phyloP scores from a whole-genome alignment of 2,113 vertebrate species.

The Percopsis transmontana region DNA sequence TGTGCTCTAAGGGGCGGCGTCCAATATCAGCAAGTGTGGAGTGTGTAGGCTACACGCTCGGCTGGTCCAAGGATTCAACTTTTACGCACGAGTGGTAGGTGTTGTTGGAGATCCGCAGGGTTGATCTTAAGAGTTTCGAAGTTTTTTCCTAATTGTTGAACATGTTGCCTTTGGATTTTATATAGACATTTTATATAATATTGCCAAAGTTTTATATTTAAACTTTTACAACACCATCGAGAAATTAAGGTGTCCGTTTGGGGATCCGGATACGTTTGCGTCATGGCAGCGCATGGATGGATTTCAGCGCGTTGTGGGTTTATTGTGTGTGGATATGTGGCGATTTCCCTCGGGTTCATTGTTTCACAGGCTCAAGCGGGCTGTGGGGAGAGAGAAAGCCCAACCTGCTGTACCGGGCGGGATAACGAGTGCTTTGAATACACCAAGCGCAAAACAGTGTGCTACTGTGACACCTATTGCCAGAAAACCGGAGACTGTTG shows the following conservation, averaged over 20 bases:
- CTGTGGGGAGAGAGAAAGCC: conserved; percentile 74
- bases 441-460: conserved; percentile 60
- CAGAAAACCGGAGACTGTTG: conserved; percentile 85
- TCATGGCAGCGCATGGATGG: conserved; percentile 61
- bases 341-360: conserved; percentile 56
- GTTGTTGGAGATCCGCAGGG: conserved; percentile 2
- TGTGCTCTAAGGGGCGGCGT: conserved; percentile 59
- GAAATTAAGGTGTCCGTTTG: conserved; percentile 7
- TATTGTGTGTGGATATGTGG: conserved; percentile 53
- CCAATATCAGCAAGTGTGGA: conserved; percentile 21
- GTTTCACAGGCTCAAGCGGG: conserved; percentile 60
- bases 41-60: background rate
- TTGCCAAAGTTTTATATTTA: too few relatives aligned
- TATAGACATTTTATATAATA: conserved; percentile 7
- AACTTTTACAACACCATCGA: background rate
- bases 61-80: conserved; percentile 17
- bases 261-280: conserved; percentile 20
- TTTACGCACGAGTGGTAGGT: conserved; percentile 55
- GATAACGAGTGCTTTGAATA: conserved; percentile 82
- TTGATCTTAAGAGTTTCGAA: background rate
- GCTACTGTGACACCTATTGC: conserved; percentile 88
- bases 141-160: conserved; percentile 9
- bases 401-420: conserved; percentile 82
- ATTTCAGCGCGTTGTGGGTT: conserved; percentile 46
- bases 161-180: conserved; percentile 31